Evolutionary conservation across 1,140 invertebrate species (phyloP), one percentile per base, ranked within the genome.

Genomic region (Homarus americanus): DNA sequence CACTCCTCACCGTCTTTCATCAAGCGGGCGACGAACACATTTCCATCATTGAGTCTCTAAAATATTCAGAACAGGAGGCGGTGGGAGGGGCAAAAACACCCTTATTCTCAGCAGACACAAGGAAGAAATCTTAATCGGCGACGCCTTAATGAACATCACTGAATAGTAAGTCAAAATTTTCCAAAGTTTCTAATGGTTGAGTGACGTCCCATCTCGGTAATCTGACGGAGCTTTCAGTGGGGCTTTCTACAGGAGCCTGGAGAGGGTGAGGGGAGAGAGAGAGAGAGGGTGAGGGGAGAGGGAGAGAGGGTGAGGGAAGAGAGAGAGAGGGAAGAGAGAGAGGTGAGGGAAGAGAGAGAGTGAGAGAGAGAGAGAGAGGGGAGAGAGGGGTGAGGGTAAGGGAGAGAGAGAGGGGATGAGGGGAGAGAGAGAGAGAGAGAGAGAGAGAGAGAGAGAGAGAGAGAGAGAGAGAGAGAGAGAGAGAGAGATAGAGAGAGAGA

Each of bases 151-250:
- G 86, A 88, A 88, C 86, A 88, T 78, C 86, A 80, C 41, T 90
- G 79, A 90, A 90, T 90, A 76, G 87, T 44, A 75, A 90, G 87
- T 90, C 87, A 90, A 90, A 90, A 90, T 90, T 90, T 90, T 90
- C 87, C 87, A 75, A 90, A 90, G 79, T 90, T 90, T 90, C 58
- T 90, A 90, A 90, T 90, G 87, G 87, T 5, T 90, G 87, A 90
- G 87, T 90, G 79, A 90, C 79, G 84, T 83, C 87, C 72, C 87
- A 90, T 90, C 79, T 90, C 87, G 44, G 80, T 90, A 83, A 90
- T 90, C 87, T 90, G 87, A 90, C 87, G 80, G 79, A 49, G 69
- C 79, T 90, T 82, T 90, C 87, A 90, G 87, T 20, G 72, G n/a
- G 80, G 66, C 40, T 40, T 38, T 53, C 53, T 53, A 58, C 38